Base-by-base conservation (phyloP, 2,797 vertebrate genomes). In the Tarsius wallacei region DNA sequence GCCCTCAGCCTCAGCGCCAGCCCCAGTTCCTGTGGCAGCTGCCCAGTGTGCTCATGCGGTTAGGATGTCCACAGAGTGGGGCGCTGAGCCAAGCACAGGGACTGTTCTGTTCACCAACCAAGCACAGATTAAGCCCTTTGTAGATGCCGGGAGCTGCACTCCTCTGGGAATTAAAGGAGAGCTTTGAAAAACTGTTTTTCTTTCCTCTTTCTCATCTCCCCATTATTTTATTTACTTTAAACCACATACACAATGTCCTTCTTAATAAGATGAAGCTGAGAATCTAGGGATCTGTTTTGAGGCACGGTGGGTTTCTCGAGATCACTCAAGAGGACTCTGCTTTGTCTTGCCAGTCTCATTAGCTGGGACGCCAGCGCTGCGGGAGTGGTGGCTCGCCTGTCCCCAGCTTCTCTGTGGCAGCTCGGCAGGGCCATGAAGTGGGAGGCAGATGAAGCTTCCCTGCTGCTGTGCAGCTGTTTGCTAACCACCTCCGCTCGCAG, bases 401-500 rank as follows among this genome's bases (percentile, higher is more conserved):
- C 36, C 78, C 57, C 22, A 74, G 88, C 77, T 49, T 68, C 74
- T 78, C 49, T 66, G 78, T 47, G 31, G 81, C 51, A 71, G 80
- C 91, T 59, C 36, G 33, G 77, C 42, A 73, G 73, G 73, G 61
- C 15, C 28, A 2, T 57, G 73, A 51, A 61, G 90, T 81, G 74
- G 95, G 91, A 42, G 59, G 87, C 93, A 78, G 87, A 83, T 94
- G 97, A 97, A 59, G 71, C 63, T 90, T 97, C 93, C 96, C 95
- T 96, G 97, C 97, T 97, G 97, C 87, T 86, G 57, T 87, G 97
- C 95, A 93, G 97, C 98, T 97, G 97, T 73, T 87, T 63, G 86
- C 77, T 83, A 96, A 93, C 87, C 90, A 74, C 95, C 36, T 97
- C 91, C 80, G 68, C 19, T 91, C 28, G 53, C 93, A 91, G 95